These are phyloP conservation scores for Rhodophaea formosa DNA, from an alignment of 2,888 invertebrate genomes.

Conservation along the genomic window DNA sequence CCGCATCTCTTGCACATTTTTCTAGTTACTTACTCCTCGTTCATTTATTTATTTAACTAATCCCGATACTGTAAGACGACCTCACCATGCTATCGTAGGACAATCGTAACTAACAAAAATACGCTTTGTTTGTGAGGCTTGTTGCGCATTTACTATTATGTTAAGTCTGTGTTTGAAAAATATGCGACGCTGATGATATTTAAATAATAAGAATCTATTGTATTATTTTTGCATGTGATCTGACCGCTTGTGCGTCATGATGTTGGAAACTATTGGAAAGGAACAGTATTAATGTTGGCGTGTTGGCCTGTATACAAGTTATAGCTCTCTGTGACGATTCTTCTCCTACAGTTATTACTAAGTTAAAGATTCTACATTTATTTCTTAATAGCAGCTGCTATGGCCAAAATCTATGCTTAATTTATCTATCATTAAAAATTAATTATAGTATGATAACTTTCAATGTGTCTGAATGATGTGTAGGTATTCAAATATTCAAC, in stretches of 20 bases:
- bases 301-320: slow-evolving; percentile 24
- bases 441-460: slow-evolving; percentile 13
- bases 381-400: slow-evolving; percentile 31
- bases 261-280: slow-evolving; percentile 26
- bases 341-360: slow-evolving; percentile 22
- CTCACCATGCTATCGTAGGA: slow-evolving; percentile 33
- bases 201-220: slow-evolving; percentile 52
- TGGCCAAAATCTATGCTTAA: slow-evolving; percentile 29
- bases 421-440: slow-evolving; percentile 17
- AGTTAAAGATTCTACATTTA: slow-evolving; percentile 5
- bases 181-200: slow-evolving; percentile 42
- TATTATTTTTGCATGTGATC: slow-evolving; percentile 23
- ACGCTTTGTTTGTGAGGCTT: slow-evolving; percentile 72
- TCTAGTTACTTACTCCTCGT: slow-evolving; percentile 28
- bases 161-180: slow-evolving; percentile 60
- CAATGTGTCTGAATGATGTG: slow-evolving; percentile 1
- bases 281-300: slow-evolving; percentile 28
- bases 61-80: slow-evolving; percentile 41
- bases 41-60: slow-evolving; percentile 46
- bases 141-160: slow-evolving; percentile 70
- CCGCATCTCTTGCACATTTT: slow-evolving; percentile 31
- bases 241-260: slow-evolving; percentile 26
- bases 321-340: slow-evolving; percentile 24
- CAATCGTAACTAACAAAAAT: slow-evolving; percentile 37
- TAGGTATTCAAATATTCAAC: slow-evolving; percentile 14